A percentile compares a stretch with the other conserved stretches of the same genome.
Evolutionary conservation across 2,797 vertebrate genomes (phyloP).

Genomic region (Enteromius paludinosus): DNA sequence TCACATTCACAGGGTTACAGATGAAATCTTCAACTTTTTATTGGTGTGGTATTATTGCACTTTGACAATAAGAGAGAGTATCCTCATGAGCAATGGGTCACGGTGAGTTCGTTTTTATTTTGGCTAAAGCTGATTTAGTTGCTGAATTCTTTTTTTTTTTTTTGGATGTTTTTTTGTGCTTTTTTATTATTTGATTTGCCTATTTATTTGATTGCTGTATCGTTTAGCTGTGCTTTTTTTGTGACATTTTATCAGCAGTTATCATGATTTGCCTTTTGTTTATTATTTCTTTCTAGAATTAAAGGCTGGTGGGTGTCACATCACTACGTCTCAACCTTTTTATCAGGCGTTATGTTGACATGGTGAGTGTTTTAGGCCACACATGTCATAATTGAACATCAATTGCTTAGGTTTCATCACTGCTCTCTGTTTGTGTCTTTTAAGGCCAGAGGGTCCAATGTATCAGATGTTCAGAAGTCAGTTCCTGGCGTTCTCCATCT

Average conservation of each 20-base stretch:
- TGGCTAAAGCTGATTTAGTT: too few relatives aligned
- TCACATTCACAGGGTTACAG: slow-evolving; percentile 84
- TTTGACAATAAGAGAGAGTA: slow-evolving; percentile 94
- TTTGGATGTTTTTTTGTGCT: too few relatives aligned
- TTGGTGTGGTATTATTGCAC: slow-evolving; percentile 99
- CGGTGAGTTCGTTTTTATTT: slow-evolving; percentile 75
- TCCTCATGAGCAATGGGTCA: slow-evolving; percentile 96
- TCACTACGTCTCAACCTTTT: slow-evolving; percentile 96
- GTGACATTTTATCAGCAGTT: background rate
- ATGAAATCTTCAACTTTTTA: slow-evolving; percentile 97
- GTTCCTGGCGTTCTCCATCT: slow-evolving; percentile 96
- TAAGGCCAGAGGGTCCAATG: slow-evolving; percentile 93
- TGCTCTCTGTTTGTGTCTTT: slow-evolving; percentile 33
- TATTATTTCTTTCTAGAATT: slow-evolving; percentile 76
- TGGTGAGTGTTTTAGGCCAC: slow-evolving; percentile 82
- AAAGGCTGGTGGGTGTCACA: slow-evolving; percentile 99
- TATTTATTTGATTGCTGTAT: background rate
- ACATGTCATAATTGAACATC: background rate
- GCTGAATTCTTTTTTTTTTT: too few relatives aligned
- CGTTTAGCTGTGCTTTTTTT: background rate
- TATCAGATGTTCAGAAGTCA: slow-evolving; percentile 97
- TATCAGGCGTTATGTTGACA: slow-evolving; percentile 97
- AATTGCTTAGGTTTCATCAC: background rate
- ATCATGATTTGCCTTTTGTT: background rate
- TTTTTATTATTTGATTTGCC: background rate